Conservation (phyloP, 2,113 vertebrate species). For the Epinephelus moara region DNA sequence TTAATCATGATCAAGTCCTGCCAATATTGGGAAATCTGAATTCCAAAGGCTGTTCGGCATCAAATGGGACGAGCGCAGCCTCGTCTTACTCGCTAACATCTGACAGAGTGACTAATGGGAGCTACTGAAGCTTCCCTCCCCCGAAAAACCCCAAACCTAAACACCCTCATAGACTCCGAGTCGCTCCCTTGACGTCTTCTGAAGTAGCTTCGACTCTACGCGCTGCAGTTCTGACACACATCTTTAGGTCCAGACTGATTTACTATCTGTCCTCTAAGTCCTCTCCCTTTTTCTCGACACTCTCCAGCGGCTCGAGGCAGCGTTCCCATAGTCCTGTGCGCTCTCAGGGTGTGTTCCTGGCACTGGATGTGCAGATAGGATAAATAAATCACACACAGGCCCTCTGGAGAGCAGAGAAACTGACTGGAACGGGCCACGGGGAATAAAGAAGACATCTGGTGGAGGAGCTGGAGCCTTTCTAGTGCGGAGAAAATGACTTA, state of each 20-base stretch:
- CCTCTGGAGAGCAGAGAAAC: conserved; percentile 61
- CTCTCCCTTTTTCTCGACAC: conserved; percentile 42
- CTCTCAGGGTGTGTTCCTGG: conserved; percentile 68
- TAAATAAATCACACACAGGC: conserved; percentile 74
- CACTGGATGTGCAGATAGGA: conserved; percentile 68
- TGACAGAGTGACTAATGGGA: conserved; percentile 69
- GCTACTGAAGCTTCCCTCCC: conserved; percentile 44
- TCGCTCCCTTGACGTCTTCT: conserved; percentile 4
- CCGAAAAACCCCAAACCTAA: conserved; percentile 42
- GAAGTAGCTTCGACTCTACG: conserved; percentile 21
- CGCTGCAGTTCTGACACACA: conserved; percentile 36
- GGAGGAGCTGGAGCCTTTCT: conserved; percentile 49
- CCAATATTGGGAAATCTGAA: conserved; percentile 71
- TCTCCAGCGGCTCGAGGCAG: conserved; percentile 45
- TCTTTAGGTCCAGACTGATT: conserved; percentile 52
- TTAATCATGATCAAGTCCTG: conserved; percentile 77
- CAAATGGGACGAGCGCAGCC: conserved; percentile 53
- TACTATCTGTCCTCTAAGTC: conserved; percentile 43
- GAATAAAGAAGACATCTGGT: conserved; percentile 70
- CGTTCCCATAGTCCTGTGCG: conserved; percentile 49
- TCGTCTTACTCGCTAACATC: conserved; percentile 47
- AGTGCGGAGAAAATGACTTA: conserved; percentile 46
- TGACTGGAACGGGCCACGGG: conserved; percentile 52
- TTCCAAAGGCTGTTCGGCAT: conserved; percentile 64
- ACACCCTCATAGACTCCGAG: conserved; percentile 6